phyloP scores from a whole-genome alignment of 1,140 invertebrate genomes.

The Brachionus plicatilis region DNA sequence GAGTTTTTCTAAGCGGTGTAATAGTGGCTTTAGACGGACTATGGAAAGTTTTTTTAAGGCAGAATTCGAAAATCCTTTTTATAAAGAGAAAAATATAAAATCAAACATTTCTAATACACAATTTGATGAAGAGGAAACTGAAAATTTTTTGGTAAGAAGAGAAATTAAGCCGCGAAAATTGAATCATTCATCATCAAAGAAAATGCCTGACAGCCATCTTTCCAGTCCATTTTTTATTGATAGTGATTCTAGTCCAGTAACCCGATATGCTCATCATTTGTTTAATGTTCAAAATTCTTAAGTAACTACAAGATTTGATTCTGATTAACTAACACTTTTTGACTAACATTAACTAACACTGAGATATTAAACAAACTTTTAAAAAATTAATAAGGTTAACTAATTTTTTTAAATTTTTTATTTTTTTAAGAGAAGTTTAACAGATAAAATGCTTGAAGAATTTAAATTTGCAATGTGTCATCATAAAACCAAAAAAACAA shows the following conservation, averaged over 20 bases:
- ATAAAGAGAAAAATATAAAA: not conserved
- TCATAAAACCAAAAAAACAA: not conserved
- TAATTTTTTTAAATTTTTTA: not conserved
- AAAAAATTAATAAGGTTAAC: too few relatives aligned
- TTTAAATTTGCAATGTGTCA: constrained; percentile 39
- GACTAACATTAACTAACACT: not conserved
- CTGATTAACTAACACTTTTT: not conserved
- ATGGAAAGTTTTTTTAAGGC: constrained; percentile 4
- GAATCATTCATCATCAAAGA: not conserved
- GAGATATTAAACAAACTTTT: too few relatives aligned
- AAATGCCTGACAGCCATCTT: not conserved
- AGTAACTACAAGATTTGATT: not conserved
- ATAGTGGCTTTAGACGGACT: not conserved
- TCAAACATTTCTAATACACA: not conserved
- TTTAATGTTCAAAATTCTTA: not conserved
- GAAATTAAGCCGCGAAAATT: not conserved
- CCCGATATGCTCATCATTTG: not conserved
- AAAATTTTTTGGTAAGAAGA: not conserved
- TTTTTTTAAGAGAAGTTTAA: constrained; percentile 9
- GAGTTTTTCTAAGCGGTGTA: not conserved
- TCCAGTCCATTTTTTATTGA: not conserved
- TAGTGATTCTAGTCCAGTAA: not conserved
- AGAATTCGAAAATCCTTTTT: constrained; percentile 11
- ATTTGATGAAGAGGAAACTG: not conserved
- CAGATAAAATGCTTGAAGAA: constrained; percentile 14